A percentile compares a stretch with the other conserved stretches of the same genome.
Evolutionary conservation across 2,888 invertebrate species (phyloP).

Genomic region (Alsophila aescularia): DNA sequence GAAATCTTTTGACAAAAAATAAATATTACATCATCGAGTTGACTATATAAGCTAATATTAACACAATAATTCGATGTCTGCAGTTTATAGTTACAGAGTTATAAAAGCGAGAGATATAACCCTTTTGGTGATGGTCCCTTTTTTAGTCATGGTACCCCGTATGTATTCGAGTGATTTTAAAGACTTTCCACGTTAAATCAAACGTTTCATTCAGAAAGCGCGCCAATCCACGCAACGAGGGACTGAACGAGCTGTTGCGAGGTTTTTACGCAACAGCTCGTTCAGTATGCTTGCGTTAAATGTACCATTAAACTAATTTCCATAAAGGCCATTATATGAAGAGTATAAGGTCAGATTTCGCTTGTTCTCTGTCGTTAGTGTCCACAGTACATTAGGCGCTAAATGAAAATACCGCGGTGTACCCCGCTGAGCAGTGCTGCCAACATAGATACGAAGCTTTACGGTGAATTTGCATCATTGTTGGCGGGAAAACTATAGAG

Average conservation of each 20-base stretch:
- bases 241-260: too few relatives aligned
- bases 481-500: conserved; percentile 23
- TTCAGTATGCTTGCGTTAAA: conserved; percentile 39
- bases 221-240: conserved; percentile 16
- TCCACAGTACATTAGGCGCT: conserved; percentile 48
- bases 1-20: too few relatives aligned
- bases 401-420: conserved; percentile 46
- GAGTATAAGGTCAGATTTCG: conserved; percentile 35
- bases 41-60: too few relatives aligned
- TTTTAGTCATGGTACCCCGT: too few relatives aligned
- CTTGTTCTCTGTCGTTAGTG: conserved; percentile 33
- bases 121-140: too few relatives aligned
- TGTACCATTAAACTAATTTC: conserved; percentile 37
- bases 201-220: conserved; percentile 19
- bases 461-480: conserved; percentile 24
- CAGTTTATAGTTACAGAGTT: too few relatives aligned
- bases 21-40: too few relatives aligned
- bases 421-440: conserved; percentile 31
- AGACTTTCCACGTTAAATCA: conserved; percentile 30
- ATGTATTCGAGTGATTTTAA: background rate
- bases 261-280: conserved; percentile 39
- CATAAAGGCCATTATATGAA: conserved; percentile 22
- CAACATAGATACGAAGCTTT: conserved; percentile 35
- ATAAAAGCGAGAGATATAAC: too few relatives aligned
- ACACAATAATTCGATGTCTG: too few relatives aligned